A percentile compares a stretch with the other conserved stretches of the same genome.
Evolutionary conservation across 2,888 invertebrate species (phyloP).

Genomic region (Tetranychus truncatus): DNA sequence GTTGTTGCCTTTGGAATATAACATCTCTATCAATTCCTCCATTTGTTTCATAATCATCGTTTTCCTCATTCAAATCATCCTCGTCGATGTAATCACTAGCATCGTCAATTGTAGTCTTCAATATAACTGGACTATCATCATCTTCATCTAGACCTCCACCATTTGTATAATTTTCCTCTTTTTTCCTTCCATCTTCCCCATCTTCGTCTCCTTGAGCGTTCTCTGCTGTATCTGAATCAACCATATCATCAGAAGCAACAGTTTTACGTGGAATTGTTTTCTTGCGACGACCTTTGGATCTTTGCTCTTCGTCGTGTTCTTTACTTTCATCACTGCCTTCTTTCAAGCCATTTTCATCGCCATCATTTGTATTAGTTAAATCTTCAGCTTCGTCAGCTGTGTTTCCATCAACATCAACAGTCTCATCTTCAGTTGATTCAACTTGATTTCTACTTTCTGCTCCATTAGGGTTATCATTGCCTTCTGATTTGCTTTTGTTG

Average conservation of each 20-base stretch:
- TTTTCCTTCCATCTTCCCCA: neutral
- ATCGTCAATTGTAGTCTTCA: neutral
- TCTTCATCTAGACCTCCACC: constrained; percentile 1
- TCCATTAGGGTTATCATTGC: too few relatives aligned
- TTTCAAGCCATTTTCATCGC: neutral
- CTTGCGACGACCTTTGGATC: neutral
- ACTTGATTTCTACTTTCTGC: neutral
- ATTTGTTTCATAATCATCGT: constrained; percentile 8
- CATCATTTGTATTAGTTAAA: neutral
- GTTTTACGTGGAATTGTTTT: neutral
- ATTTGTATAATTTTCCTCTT: neutral
- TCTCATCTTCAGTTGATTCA: neutral
- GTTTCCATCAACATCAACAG: neutral
- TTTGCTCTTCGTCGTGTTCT: neutral
- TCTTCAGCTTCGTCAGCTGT: neutral
- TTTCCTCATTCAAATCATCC: constrained; percentile 6
- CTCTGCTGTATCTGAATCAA: neutral
- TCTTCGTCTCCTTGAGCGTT: neutral
- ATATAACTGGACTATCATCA: neutral
- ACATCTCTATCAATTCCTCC: constrained; percentile 6
- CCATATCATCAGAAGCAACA: neutral
- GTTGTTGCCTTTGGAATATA: constrained; percentile 14
- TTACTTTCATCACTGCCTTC: neutral
- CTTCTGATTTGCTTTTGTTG: neutral
- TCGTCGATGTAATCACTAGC: constrained; percentile 1